Conservation (phyloP, 1,140 invertebrate species). For the Pogonomyrmex californicus region DNA sequence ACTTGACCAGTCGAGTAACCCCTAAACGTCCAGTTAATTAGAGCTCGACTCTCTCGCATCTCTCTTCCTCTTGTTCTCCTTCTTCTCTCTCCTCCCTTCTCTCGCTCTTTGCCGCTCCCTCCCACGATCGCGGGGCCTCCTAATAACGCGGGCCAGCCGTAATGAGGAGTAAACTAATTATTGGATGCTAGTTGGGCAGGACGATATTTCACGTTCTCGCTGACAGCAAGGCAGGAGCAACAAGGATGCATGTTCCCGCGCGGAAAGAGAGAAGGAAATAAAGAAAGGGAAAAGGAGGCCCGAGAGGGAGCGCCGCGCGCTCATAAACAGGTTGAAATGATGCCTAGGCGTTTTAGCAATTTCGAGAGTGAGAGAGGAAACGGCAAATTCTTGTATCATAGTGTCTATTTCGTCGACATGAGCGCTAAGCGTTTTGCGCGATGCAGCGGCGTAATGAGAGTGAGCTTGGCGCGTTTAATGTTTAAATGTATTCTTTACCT, state of each 20-base stretch:
- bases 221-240: constrained; percentile 83
- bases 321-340: constrained; percentile 68
- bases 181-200: constrained; percentile 84
- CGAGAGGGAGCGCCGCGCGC: constrained; percentile 45
- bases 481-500: neutral
- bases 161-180: constrained; percentile 87
- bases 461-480: neutral
- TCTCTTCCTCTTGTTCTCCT: neutral
- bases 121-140: constrained; percentile 74
- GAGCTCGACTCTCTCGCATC: constrained; percentile 72
- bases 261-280: constrained; percentile 29
- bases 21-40: constrained; percentile 85
- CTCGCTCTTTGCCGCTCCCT: constrained; percentile 38
- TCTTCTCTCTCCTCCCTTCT: neutral
- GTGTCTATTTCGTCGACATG: constrained; percentile 13
- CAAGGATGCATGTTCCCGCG: constrained; percentile 70
- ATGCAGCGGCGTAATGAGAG: constrained; percentile 19
- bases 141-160: constrained; percentile 83
- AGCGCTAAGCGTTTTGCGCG: neutral
- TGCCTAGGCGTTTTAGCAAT: constrained; percentile 53
- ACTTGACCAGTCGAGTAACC: constrained; percentile 76
- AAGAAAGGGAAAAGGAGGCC: constrained; percentile 42
- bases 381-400: constrained; percentile 7
- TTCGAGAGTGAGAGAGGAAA: constrained; percentile 53
- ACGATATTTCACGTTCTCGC: constrained; percentile 85